Conservation (phyloP, 2,797 vertebrate genomes). For the Pyrocephalus nanus region DNA sequence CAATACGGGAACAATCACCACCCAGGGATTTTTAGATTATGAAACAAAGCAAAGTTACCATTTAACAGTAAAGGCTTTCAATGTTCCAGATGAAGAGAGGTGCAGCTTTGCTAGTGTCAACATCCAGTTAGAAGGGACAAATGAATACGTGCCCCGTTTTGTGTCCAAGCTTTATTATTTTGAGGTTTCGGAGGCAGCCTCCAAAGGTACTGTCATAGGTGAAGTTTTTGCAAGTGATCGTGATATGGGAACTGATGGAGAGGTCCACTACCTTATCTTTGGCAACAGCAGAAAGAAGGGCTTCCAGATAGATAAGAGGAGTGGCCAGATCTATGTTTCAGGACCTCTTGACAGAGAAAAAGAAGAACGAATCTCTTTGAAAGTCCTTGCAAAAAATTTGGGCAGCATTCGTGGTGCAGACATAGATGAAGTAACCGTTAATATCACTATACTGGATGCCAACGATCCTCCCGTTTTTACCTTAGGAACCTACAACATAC, state of each 20-base stretch:
- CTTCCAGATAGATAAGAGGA: slow-evolving; percentile 88
- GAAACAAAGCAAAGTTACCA: slow-evolving; percentile 97
- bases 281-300: slow-evolving; percentile 92
- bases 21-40: slow-evolving; percentile 98
- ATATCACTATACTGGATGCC: slow-evolving; percentile 93
- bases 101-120: slow-evolving; percentile 93
- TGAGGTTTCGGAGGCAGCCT: slow-evolving; percentile 93
- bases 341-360: slow-evolving; percentile 93
- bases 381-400: slow-evolving; percentile 93
- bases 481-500: slow-evolving; percentile 86
- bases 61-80: slow-evolving; percentile 94
- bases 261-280: slow-evolving; percentile 95
- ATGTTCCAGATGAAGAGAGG: slow-evolving; percentile 95
- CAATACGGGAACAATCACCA: slow-evolving; percentile 93
- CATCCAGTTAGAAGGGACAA: slow-evolving; percentile 92
- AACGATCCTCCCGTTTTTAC: slow-evolving; percentile 96
- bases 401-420: slow-evolving; percentile 93
- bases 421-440: slow-evolving; percentile 94
- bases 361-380: slow-evolving; percentile 91
- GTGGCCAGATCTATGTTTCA: slow-evolving; percentile 92
- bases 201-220: slow-evolving; percentile 88
- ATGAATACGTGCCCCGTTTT: slow-evolving; percentile 97
- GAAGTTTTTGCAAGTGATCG: slow-evolving; percentile 98
- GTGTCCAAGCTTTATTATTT: slow-evolving; percentile 98
- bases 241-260: slow-evolving; percentile 91